These are phyloP conservation scores for Delichon dasypus DNA, from an alignment of 2,797 vertebrate species.

Conservation along the genomic window DNA sequence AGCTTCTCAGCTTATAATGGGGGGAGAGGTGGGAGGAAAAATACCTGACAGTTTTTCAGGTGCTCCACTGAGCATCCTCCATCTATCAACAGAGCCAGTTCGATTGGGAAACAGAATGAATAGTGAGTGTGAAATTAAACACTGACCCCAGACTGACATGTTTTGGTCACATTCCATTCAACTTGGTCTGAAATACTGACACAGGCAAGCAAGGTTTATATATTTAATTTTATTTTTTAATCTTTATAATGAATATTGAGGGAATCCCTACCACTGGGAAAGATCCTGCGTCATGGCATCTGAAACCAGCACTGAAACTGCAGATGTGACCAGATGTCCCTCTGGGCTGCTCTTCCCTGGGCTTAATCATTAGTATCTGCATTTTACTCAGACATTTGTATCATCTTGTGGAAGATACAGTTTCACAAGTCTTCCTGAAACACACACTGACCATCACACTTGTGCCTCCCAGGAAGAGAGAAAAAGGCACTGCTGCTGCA, in stretches of 20 bases:
- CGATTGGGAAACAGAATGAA: rapidly evolving
- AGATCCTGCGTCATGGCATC: background rate
- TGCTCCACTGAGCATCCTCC: background rate
- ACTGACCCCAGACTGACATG: background rate
- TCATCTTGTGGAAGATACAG: background rate
- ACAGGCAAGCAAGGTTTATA: background rate
- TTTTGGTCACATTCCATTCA: background rate
- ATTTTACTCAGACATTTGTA: background rate
- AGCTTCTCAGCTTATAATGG: background rate
- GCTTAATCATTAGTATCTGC: background rate
- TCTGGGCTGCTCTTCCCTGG: background rate
- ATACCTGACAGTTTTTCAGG: background rate
- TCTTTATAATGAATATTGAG: background rate
- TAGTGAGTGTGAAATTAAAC: background rate
- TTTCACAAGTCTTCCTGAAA: background rate
- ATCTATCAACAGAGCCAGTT: background rate
- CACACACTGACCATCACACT: background rate
- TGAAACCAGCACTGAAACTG: background rate
- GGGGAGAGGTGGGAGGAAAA: background rate
- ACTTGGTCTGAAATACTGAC: background rate
- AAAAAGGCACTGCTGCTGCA: background rate
- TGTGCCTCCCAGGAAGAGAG: background rate
- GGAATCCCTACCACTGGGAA: background rate
- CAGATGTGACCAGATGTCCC: background rate
- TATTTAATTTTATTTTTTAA: background rate